Percentiles rank a stretch among this genome's conserved stretches.
Evolutionary conservation across 2,888 invertebrate genomes (phyloP).

Genomic region (Dryobota labecula): DNA sequence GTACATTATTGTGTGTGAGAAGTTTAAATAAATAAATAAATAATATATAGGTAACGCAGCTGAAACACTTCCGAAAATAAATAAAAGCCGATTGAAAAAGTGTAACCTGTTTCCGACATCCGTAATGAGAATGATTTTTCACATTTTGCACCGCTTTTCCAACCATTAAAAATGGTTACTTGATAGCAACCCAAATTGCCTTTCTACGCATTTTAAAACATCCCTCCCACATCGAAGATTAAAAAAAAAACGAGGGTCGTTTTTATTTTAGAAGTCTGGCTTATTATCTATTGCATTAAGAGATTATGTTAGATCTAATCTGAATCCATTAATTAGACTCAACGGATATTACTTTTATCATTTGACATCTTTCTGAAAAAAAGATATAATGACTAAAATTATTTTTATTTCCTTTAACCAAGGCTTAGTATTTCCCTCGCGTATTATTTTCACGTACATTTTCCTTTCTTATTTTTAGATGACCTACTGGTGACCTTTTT

Average conservation of each 20-base stretch:
- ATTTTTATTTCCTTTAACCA: constrained; percentile 22
- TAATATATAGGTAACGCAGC: too few relatives aligned
- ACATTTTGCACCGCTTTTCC: constrained; percentile 35
- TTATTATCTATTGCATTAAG: constrained; percentile 22
- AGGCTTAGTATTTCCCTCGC: constrained; percentile 10
- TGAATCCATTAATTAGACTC: constrained; percentile 37
- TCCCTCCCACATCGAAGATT: neutral
- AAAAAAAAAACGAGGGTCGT: constrained; percentile 17
- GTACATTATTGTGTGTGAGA: too few relatives aligned
- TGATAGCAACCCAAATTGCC: constrained; percentile 39
- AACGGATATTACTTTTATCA: constrained; percentile 41
- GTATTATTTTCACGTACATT: constrained; percentile 18
- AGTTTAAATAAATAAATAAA: too few relatives aligned
- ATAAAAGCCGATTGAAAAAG: constrained; percentile 23
- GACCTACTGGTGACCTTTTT: constrained; percentile 44
- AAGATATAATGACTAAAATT: constrained; percentile 1
- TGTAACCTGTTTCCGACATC: constrained; percentile 32
- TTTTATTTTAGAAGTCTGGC: constrained; percentile 18
- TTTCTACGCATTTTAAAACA: constrained; percentile 19
- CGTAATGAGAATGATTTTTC: constrained; percentile 35
- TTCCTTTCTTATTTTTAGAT: constrained; percentile 38
- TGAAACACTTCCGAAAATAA: neutral
- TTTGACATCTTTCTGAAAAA: constrained; percentile 31
- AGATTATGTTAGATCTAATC: constrained; percentile 36
- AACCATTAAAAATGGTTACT: constrained; percentile 36